phyloP scores from a whole-genome alignment of 2,113 vertebrate species.

The Meles meles region DNA sequence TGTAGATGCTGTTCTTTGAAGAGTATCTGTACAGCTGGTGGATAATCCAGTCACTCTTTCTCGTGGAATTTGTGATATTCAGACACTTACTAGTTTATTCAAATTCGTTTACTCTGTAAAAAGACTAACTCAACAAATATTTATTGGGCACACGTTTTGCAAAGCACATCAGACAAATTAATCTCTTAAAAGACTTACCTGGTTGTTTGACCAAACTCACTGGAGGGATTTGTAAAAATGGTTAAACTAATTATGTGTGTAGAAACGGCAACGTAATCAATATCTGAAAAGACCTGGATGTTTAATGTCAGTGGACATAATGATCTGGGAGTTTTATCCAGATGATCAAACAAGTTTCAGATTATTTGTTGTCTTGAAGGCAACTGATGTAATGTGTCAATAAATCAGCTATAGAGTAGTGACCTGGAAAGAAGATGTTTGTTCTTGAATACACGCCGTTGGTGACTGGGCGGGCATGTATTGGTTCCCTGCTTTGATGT shows the following conservation, averaged over 20 bases:
- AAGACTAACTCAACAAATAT: conserved; percentile 26
- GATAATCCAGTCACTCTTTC: neutral
- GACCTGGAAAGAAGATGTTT: neutral
- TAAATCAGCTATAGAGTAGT: neutral
- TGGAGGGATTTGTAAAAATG: conserved; percentile 45
- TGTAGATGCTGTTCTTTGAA: neutral
- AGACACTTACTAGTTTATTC: neutral
- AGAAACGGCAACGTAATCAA: conserved; percentile 30
- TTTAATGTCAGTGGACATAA: conserved; percentile 48
- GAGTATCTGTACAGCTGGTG: neutral
- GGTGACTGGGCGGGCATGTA: no score
- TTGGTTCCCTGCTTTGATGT: neutral
- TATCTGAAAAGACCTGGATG: conserved; percentile 35
- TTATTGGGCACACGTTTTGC: neutral
- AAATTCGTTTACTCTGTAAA: conserved; percentile 35
- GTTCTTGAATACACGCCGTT: neutral
- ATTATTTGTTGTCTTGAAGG: neutral
- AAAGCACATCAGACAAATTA: neutral
- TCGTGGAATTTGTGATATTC: neutral
- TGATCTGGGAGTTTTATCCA: neutral
- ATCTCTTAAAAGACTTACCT: neutral
- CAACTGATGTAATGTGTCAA: neutral
- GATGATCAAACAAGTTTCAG: neutral
- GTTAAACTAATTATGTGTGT: conserved; percentile 37
- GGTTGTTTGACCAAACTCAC: conserved; percentile 57